Evolutionary conservation across 1,140 invertebrate genomes (phyloP).

Genomic region (Phocides pigmalion): DNA sequence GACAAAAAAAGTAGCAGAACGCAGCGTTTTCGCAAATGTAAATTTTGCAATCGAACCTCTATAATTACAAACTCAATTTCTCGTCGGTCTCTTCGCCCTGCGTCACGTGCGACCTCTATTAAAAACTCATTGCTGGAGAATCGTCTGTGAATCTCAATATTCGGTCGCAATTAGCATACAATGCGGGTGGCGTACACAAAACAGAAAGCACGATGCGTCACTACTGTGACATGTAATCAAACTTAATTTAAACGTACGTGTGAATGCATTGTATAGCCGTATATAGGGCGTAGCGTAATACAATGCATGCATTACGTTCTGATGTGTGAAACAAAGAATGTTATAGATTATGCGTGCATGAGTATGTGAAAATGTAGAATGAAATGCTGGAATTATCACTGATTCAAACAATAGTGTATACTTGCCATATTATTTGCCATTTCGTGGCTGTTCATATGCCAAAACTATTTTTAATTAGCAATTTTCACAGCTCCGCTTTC

Average conservation of each 20-base stretch:
- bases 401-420: too few species aligned
- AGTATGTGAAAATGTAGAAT: not conserved
- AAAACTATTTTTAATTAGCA: too few species aligned
- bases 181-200: constrained; percentile 41
- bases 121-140: constrained; percentile 48
- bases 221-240: constrained; percentile 32
- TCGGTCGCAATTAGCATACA: constrained; percentile 50
- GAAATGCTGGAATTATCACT: too few species aligned
- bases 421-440: too few species aligned
- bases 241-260: constrained; percentile 29
- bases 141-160: constrained; percentile 46
- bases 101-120: constrained; percentile 42
- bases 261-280: constrained; percentile 30
- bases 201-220: constrained; percentile 36
- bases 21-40: constrained; percentile 2
- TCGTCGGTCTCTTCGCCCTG: constrained; percentile 9
- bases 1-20: not conserved
- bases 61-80: constrained; percentile 27
- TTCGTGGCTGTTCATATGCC: too few species aligned
- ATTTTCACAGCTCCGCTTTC: too few species aligned
- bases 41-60: constrained; percentile 23
- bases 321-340: not conserved
- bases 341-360: not conserved
- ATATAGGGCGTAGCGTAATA: constrained; percentile 1
- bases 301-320: not conserved